phyloP scores from a whole-genome alignment of 2,797 vertebrate species.

The Betta splendens region DNA sequence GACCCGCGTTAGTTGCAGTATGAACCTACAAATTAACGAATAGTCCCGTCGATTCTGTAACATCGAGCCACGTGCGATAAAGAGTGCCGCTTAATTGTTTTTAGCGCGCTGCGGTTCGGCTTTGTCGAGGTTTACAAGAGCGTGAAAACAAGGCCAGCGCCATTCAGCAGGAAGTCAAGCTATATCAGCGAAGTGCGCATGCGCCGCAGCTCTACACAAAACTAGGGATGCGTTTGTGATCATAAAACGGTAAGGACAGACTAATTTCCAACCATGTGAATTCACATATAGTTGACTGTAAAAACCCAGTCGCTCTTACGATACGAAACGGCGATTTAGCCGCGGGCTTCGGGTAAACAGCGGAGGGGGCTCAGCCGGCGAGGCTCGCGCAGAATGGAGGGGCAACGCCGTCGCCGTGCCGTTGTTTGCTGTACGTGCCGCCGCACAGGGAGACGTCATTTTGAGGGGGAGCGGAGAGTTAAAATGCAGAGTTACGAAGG shows the following conservation, averaged over 20 bases:
- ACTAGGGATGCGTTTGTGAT: slow-evolving; percentile 78
- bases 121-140: slow-evolving; percentile 23
- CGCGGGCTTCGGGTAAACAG: not conserved
- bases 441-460: slow-evolving; percentile 86
- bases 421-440: slow-evolving; percentile 83
- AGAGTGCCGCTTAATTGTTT: rapidly evolving
- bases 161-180: slow-evolving; percentile 79
- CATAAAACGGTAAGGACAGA: slow-evolving; percentile 81
- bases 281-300: not conserved
- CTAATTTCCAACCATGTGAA: slow-evolving; percentile 2
- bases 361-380: slow-evolving; percentile 43
- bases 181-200: slow-evolving; percentile 72
- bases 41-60: no score
- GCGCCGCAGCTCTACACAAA: slow-evolving; percentile 68
- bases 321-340: not conserved
- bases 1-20: no score
- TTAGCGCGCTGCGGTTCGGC: not conserved
- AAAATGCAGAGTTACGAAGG: slow-evolving; percentile 77
- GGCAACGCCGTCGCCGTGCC: slow-evolving; percentile 77
- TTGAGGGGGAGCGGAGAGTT: slow-evolving; percentile 80
- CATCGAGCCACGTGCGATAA: no score
- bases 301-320: not conserved
- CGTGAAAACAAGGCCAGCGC: slow-evolving; percentile 51
- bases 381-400: slow-evolving; percentile 73
- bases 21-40: no score